Evolutionary conservation across 2,797 vertebrate species (phyloP).

Genomic region (Sparus aurata): DNA sequence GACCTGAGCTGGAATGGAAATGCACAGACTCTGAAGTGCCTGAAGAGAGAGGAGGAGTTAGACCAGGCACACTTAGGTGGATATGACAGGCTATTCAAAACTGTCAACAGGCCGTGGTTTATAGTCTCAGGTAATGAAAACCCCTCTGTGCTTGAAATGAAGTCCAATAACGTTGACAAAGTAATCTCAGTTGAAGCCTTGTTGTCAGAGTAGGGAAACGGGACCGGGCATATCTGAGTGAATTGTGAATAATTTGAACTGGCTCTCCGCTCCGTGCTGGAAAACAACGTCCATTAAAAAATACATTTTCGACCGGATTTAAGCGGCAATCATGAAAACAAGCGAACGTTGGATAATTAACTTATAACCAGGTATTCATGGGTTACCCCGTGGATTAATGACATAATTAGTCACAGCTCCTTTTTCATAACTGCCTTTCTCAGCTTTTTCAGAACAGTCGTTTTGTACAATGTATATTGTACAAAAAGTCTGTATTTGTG

Average conservation of each 20-base stretch:
- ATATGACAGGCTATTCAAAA: constrained; percentile 56
- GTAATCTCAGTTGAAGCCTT: constrained; percentile 50
- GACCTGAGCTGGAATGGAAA: constrained; percentile 35
- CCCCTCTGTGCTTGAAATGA: constrained; percentile 55
- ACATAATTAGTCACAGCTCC: constrained; percentile 4
- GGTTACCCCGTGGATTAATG: neutral
- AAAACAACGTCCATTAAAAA: constrained; percentile 33
- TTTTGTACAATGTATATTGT: neutral
- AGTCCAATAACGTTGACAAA: constrained; percentile 67
- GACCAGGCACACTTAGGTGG: constrained; percentile 5
- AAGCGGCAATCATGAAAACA: neutral
- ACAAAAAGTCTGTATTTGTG: neutral
- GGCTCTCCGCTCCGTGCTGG: constrained; percentile 13
- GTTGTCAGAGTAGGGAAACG: constrained; percentile 36
- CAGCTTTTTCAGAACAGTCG: neutral
- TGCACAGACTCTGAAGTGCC: constrained; percentile 14
- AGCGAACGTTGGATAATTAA: constrained; percentile 14
- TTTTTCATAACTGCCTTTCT: constrained; percentile 2
- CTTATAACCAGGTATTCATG: constrained; percentile 15
- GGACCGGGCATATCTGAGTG: constrained; percentile 15
- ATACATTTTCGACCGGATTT: constrained; percentile 9
- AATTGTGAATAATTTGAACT: constrained; percentile 45
- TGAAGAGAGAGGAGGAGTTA: constrained; percentile 4
- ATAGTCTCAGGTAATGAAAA: constrained; percentile 55
- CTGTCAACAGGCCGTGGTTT: constrained; percentile 57